phyloP scores from a whole-genome alignment of 1,140 invertebrate species.

The Zaprionus camerounensis region DNA sequence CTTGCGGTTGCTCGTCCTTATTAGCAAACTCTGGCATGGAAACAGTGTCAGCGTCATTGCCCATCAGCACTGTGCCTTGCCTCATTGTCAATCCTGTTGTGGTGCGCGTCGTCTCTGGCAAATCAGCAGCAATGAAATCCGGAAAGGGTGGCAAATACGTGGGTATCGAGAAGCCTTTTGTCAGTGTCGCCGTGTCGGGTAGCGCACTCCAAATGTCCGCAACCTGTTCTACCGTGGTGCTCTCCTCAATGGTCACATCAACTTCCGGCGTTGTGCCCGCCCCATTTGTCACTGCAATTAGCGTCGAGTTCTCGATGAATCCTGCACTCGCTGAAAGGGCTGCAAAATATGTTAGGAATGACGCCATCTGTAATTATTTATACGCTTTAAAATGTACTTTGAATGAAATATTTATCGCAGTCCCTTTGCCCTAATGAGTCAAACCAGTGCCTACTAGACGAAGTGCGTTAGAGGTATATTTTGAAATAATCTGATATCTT shows the following conservation, averaged over 20 bases:
- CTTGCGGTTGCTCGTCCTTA: slow-evolving; percentile 38
- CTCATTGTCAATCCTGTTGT: slow-evolving; percentile 4
- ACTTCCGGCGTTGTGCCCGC: slow-evolving; percentile 13
- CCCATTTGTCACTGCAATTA: slow-evolving; percentile 59
- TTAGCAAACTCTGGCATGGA: slow-evolving; percentile 20
- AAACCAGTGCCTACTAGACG: slow-evolving; percentile 21
- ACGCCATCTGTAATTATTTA: slow-evolving; percentile 35
- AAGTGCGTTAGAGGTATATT: background rate
- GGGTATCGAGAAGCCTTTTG: slow-evolving; percentile 74
- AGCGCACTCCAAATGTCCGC: slow-evolving; percentile 64
- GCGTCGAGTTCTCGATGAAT: slow-evolving; percentile 55
- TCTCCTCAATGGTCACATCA: slow-evolving; percentile 37
- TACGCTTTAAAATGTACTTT: background rate
- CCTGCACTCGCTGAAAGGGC: slow-evolving; percentile 55
- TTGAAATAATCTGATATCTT: too few species aligned
- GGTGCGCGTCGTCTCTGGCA: slow-evolving; percentile 52
- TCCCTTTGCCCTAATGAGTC: background rate
- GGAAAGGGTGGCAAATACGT: slow-evolving; percentile 77
- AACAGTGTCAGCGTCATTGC: slow-evolving; percentile 12
- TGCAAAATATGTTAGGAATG: slow-evolving; percentile 69
- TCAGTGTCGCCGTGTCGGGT: slow-evolving; percentile 69
- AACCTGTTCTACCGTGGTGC: slow-evolving; percentile 36
- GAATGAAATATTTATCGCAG: background rate
- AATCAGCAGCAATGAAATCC: slow-evolving; percentile 68
- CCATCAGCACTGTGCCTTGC: background rate